Evolutionary conservation across 2,888 invertebrate genomes (phyloP).

Genomic region (Creontiades dilutus): DNA sequence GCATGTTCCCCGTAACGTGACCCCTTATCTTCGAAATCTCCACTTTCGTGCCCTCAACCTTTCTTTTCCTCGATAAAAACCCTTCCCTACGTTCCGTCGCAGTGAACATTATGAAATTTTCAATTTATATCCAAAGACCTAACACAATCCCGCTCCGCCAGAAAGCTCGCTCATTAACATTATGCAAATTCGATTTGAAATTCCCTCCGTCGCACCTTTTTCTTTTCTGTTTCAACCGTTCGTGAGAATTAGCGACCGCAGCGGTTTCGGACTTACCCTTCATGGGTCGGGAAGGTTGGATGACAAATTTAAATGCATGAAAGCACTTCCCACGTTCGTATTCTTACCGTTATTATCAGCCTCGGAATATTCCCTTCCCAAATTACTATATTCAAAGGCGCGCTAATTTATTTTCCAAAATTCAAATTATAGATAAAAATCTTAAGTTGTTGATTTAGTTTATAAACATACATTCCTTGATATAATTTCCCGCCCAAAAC

Average conservation of each 20-base stretch:
- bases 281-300: background rate
- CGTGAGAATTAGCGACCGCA: background rate
- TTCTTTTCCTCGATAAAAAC: background rate
- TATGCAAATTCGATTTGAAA: background rate
- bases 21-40: background rate
- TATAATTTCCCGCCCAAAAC: no score
- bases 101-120: background rate
- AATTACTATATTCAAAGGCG: background rate
- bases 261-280: background rate
- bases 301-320: slow-evolving; percentile 1
- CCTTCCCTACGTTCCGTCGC: background rate
- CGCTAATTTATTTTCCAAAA: no score
- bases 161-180: slow-evolving; percentile 28
- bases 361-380: background rate
- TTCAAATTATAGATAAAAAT: no score
- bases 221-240: background rate
- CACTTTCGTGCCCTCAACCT: background rate
- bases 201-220: background rate
- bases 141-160: background rate
- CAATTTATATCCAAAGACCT: slow-evolving; percentile 37
- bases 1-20: slow-evolving; percentile 1
- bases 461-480: no score
- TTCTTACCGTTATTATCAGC: background rate
- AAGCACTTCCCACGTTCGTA: background rate
- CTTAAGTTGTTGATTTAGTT: no score